Percentiles rank a stretch among this genome's conserved stretches.
Evolutionary conservation across 2,797 vertebrate genomes (phyloP).

Genomic region (Sebastes steindachneri): DNA sequence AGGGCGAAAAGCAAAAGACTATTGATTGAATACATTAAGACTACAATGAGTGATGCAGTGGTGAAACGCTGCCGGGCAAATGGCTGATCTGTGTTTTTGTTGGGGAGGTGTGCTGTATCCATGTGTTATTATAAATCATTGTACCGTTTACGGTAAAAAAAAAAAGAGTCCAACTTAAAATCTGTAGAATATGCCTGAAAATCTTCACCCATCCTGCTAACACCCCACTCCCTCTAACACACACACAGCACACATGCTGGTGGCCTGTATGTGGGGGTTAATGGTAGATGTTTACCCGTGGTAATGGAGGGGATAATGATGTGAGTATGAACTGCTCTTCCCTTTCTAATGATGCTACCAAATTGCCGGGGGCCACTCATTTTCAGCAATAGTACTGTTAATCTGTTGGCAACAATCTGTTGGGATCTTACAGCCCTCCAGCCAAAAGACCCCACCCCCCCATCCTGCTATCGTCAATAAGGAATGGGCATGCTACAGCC

Average conservation of each 20-base stretch:
- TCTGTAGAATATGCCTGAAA: neutral
- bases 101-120: neutral
- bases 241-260: conserved; percentile 32
- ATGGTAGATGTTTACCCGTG: conserved; percentile 66
- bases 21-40: conserved; percentile 65
- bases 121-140: conserved; percentile 13
- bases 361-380: conserved; percentile 43
- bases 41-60: conserved; percentile 44
- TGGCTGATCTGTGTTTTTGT: conserved; percentile 24
- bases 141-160: neutral
- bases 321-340: conserved; percentile 64
- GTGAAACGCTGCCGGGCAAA: conserved; percentile 29
- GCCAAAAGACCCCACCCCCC: neutral
- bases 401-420: conserved; percentile 50
- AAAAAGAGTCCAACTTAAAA: neutral
- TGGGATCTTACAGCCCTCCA: conserved; percentile 25
- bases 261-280: conserved; percentile 56
- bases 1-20: conserved; percentile 44
- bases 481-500: neutral
- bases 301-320: conserved; percentile 75
- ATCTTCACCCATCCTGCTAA: neutral
- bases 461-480: neutral
- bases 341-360: conserved; percentile 68
- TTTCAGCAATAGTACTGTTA: conserved; percentile 46
- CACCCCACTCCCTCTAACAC: neutral